Percentiles rank a stretch among this genome's conserved stretches.
Evolutionary conservation across 2,113 vertebrate species (phyloP).

Genomic region (Callipepla californica): DNA sequence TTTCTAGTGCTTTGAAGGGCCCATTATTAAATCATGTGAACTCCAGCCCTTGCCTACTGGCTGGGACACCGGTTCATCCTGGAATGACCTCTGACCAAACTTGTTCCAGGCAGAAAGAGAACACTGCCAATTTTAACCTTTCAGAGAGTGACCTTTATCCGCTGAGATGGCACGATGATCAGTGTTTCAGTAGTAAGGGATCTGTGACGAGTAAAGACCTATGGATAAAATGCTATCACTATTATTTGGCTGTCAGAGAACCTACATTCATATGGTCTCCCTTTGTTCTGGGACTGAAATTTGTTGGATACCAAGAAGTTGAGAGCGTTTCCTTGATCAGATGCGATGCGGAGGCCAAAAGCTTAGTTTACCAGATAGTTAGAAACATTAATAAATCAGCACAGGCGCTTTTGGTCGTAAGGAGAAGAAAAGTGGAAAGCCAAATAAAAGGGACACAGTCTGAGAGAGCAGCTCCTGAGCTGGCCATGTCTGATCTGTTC

Average conservation of each 20-base stretch:
- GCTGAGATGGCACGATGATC: not conserved
- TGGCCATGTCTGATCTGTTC: not conserved
- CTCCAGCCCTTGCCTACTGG: slow-evolving; percentile 6
- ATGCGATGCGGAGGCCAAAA: not conserved
- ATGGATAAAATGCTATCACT: not conserved
- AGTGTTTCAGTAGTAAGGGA: not conserved
- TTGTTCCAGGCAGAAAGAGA: not conserved
- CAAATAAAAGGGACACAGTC: not conserved
- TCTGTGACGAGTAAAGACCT: not conserved
- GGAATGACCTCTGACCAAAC: not conserved
- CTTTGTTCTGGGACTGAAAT: not conserved
- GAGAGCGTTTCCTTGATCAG: not conserved
- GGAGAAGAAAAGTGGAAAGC: not conserved
- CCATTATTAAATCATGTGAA: slow-evolving; percentile 21
- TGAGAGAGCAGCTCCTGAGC: not conserved
- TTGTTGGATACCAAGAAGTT: not conserved
- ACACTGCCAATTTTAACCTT: not conserved
- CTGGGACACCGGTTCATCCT: not conserved
- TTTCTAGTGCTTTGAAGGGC: not conserved
- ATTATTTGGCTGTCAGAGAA: not conserved
- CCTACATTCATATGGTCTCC: rapidly evolving
- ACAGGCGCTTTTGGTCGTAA: not conserved
- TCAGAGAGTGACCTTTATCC: not conserved
- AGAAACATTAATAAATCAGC: not conserved
- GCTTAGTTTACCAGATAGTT: not conserved